phyloP scores from a whole-genome alignment of 2,113 vertebrate species.

The Notothenia rossii region DNA sequence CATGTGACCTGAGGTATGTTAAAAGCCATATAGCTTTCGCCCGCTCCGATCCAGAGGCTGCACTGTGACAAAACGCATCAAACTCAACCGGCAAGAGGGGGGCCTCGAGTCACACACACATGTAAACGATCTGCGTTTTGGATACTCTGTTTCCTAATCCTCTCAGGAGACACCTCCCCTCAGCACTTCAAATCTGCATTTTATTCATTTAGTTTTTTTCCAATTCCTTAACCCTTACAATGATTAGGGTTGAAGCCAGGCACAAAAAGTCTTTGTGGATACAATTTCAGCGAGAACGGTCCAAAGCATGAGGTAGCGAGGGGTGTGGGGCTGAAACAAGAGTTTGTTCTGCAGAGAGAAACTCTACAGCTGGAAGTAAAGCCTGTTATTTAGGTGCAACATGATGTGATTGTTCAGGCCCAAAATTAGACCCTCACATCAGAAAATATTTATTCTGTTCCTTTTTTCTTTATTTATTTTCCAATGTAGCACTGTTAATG shows the following conservation, averaged over 20 bases:
- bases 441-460: slow-evolving; percentile 41
- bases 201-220: not conserved
- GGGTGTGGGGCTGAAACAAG: not conserved
- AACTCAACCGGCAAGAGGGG: not conserved
- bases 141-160: not conserved
- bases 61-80: slow-evolving; percentile 42
- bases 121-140: not conserved
- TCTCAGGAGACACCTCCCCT: not conserved
- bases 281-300: slow-evolving; percentile 1
- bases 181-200: not conserved
- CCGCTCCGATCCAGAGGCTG: slow-evolving; percentile 6
- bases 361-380: slow-evolving; percentile 40
- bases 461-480: slow-evolving; percentile 48
- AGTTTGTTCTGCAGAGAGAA: slow-evolving; percentile 16
- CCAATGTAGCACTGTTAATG: not conserved
- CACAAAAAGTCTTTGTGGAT: slow-evolving; percentile 38
- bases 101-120: not conserved
- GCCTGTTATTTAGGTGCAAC: slow-evolving; percentile 38
- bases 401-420: slow-evolving; percentile 13
- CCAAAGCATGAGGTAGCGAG: slow-evolving; percentile 3
- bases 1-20: slow-evolving; percentile 51
- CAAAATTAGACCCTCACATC: not conserved
- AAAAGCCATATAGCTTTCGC: slow-evolving; percentile 25
- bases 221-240: not conserved
- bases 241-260: slow-evolving; percentile 4